Base-by-base conservation (phyloP, 92 coral and sea anemone genomes). In the Zoanthus gigantus region DNA sequence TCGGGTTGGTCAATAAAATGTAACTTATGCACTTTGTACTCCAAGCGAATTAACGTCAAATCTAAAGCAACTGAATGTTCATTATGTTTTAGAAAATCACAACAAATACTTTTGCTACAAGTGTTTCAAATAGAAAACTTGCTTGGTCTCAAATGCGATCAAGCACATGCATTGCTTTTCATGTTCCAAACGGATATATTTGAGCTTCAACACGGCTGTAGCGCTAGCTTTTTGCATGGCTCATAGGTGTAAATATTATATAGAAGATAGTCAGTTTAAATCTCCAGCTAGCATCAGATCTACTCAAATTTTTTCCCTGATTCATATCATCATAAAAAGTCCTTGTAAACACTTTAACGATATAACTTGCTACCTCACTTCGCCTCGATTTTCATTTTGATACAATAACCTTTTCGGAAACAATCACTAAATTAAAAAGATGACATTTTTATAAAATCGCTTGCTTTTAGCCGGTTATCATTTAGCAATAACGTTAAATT, bases 391-490 rank as follows among this genome's bases (percentile, higher is more conserved):
- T 23, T 23, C 23, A 23, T 23, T 23, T 23, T 23, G 23, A 23
- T 23, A 23, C 23, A 23, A 23, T 23, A 23, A 23, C 23, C 23
- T 23, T 23, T 23, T 23, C 82, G 9, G 88, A 84, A 46, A 85
- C 88, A 23, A 34, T 74, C 0, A 15, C 82, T 74, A 0, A 50
- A 73, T 14, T 13, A 56, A 72, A 85, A 85, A 1, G 89, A 85
- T 45, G 82, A 72, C 23, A 23, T 23, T 23, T 23, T 23, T 29
- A 8, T 58, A 50, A 42, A 54, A 48, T 76, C 9, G 29, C 77
- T 86, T 77, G 32, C 23, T 46, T 65, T 86, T 0, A 37, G 74
- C 23, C 46, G 77, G 76, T 47, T 77, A 86, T 45, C 75, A 86
- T 66, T 15, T 31, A 48, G 84, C 84, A 15, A 47, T 86, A 13